phyloP scores from a whole-genome alignment of 1,140 invertebrate species.

The Drosophila orosa region DNA sequence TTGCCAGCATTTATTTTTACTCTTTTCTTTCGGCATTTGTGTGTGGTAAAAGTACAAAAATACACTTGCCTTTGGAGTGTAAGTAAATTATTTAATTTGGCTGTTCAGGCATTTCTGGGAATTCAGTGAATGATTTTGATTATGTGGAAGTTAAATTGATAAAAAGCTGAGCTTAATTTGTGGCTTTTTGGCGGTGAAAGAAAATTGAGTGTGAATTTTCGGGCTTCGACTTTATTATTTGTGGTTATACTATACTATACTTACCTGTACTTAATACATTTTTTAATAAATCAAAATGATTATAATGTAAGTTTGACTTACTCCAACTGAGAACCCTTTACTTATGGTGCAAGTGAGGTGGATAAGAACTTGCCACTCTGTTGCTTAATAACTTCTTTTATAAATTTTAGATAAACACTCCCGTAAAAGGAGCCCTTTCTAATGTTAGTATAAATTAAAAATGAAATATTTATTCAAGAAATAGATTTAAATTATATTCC shows the following conservation, averaged over 20 bases:
- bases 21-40: slow-evolving; percentile 1
- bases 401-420: too few relatives aligned
- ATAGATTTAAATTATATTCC: neutral
- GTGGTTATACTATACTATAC: neutral
- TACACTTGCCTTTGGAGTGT: slow-evolving; percentile 16
- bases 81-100: slow-evolving; percentile 36
- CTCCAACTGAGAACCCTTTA: neutral
- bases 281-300: neutral
- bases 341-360: too few relatives aligned
- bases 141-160: slow-evolving; percentile 9
- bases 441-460: too few relatives aligned
- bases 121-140: slow-evolving; percentile 27
- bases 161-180: slow-evolving; percentile 4
- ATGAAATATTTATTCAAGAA: too few relatives aligned
- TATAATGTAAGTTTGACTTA: neutral
- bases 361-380: too few relatives aligned
- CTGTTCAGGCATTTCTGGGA: slow-evolving; percentile 22
- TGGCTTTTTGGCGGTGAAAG: slow-evolving; percentile 5
- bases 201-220: neutral
- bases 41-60: slow-evolving; percentile 56
- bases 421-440: too few relatives aligned
- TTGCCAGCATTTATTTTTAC: slow-evolving; percentile 3
- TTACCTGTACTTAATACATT: neutral
- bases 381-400: too few relatives aligned
- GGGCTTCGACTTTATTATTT: neutral